Base-by-base conservation (phyloP, 2,888 invertebrate genomes). In the Cylindroiulus punctatus region DNA sequence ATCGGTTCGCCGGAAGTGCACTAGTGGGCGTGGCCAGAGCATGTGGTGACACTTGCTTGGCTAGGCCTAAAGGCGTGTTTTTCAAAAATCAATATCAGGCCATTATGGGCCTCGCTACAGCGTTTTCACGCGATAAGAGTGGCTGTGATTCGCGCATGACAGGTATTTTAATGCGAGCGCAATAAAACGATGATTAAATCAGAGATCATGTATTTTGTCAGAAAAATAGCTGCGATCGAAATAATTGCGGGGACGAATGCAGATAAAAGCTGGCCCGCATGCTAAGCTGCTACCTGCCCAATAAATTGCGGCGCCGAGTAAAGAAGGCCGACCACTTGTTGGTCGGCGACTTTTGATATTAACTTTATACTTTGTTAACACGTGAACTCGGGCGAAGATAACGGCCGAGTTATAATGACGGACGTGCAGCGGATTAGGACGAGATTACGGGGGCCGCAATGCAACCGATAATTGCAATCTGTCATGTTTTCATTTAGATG, bases 271-370 rank as follows among this genome's bases (percentile, higher is more conserved):
- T 76, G 76, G 76, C 76, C 76, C 76, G 14, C 76, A 76, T 76
- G 76, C 76, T 30, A 76, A 76, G 26, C 12, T 76, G 76, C 30
- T 76, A 30, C 76, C 76, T 76, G 76, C 76, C 76, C 76, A 76
- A 76, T 76, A 76, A 76, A 76, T 76, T 76, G 76, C 76, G 17
- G 76, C 76, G 30, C 76, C 30, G 65, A 76, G 17, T 76, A 76
- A 76, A 30, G 76, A 76, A 76, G 76, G 76, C 30, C 76, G 76
- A 76, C 76, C 76, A 76, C 76, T 76, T 76, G 76, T 76, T 76
- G 76, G 76, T n/a, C 76, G 76, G 76, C 76, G 76, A 76, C 76
- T 76, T 76, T 76, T 76, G 76, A 76, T 76, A 76, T 76, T 76
- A 76, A 76, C 76, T 76, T 76, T 76, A 76, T 76, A 76, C 30